A percentile compares a stretch with the other conserved stretches of the same genome.
phyloP scores from a whole-genome alignment of 2,113 vertebrate genomes.

The Anser cygnoides region DNA sequence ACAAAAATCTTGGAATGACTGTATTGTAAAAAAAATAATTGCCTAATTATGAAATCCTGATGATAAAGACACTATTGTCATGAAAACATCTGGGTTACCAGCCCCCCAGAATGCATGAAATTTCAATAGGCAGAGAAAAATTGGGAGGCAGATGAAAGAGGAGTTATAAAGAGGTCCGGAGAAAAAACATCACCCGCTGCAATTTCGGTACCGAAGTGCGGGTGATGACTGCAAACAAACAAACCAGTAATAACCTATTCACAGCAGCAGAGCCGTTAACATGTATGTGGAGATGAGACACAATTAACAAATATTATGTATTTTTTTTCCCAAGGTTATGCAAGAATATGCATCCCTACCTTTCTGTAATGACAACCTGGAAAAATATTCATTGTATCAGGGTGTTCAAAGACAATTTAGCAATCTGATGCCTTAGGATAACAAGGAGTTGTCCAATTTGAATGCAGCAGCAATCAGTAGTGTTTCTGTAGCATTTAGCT shows the following conservation, averaged over 20 bases:
- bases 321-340: too few species aligned
- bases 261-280: neutral
- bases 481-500: neutral
- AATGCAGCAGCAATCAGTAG: neutral
- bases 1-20: conserved; percentile 30
- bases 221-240: neutral
- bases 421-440: neutral
- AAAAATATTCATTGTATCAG: neutral
- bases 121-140: conserved; percentile 47
- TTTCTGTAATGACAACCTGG: neutral
- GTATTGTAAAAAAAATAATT: conserved; percentile 61
- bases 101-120: neutral
- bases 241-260: neutral
- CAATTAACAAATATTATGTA: neutral
- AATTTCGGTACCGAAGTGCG: neutral
- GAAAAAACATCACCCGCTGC: neutral
- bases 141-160: conserved; percentile 7
- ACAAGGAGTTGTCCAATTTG: neutral
- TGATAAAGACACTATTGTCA: conserved; percentile 58
- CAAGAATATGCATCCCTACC: neutral
- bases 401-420: neutral
- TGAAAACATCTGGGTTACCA: conserved; percentile 60
- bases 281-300: neutral
- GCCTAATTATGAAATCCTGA: conserved; percentile 51
- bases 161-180: conserved; percentile 26